Conservation (phyloP, 2,113 vertebrate genomes). For the Microcebus murinus region DNA sequence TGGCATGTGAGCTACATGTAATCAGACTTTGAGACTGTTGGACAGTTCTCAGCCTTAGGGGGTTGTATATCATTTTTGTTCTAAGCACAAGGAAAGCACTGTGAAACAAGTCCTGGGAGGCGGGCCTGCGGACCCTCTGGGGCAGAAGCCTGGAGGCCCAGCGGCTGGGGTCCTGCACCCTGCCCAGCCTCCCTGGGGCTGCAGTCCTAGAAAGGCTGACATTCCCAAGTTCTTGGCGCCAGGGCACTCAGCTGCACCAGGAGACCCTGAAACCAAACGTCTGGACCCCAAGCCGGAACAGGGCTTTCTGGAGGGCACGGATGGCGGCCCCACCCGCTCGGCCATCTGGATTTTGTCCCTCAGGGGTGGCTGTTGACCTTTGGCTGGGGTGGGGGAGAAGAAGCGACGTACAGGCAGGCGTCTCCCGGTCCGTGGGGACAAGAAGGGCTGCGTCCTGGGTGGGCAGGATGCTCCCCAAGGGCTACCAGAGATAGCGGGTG, state of each 20-base stretch:
- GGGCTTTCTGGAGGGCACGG: neutral
- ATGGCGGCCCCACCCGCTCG: neutral
- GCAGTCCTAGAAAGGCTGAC: neutral
- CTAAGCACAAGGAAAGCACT: neutral
- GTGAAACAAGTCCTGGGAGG: neutral
- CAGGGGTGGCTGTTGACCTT: neutral
- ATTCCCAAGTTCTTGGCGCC: neutral
- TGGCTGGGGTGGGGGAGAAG: neutral
- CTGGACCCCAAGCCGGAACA: neutral
- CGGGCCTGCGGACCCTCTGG: too few relatives aligned
- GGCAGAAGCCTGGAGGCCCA: too few relatives aligned
- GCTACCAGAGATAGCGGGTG: accelerated
- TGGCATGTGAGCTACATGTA: accelerated
- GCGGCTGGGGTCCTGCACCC: neutral
- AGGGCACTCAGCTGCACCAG: accelerated
- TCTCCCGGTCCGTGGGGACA: neutral
- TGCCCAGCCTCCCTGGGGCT: too few relatives aligned
- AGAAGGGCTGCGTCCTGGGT: neutral
- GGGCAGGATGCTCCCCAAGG: neutral
- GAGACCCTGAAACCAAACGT: neutral
- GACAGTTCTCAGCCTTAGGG: neutral
- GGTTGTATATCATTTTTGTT: neutral
- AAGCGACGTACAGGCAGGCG: neutral
- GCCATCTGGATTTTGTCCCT: neutral
- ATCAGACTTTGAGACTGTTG: accelerated